Conservation (phyloP, 2,797 vertebrate genomes). For the Scleropages formosus region DNA sequence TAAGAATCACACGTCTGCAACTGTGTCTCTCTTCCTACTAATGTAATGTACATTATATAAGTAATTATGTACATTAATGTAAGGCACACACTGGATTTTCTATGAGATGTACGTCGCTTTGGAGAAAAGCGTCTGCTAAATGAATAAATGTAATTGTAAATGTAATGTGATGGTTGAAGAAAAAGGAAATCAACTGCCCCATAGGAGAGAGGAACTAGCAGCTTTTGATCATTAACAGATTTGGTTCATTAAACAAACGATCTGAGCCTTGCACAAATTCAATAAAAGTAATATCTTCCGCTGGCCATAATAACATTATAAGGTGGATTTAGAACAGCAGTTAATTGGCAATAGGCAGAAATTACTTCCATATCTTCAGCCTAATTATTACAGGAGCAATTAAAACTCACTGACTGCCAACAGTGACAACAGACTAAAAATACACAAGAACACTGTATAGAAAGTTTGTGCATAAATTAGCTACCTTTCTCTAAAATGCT, state of each 20-base stretch:
- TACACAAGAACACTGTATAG: conserved; percentile 33
- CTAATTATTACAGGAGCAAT: conserved; percentile 8
- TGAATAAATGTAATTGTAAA: too few relatives aligned
- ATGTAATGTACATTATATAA: too few relatives aligned
- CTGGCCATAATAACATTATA: neutral
- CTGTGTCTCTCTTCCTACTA: too few relatives aligned
- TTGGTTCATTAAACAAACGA: neutral
- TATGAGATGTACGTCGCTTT: too few relatives aligned
- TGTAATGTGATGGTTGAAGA: neutral
- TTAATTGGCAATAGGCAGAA: conserved; percentile 9
- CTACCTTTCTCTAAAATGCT: conserved; percentile 3
- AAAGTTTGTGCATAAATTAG: conserved; percentile 28
- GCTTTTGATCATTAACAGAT: neutral
- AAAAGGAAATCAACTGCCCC: neutral
- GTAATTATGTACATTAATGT: too few relatives aligned
- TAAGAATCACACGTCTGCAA: too few relatives aligned
- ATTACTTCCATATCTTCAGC: too few relatives aligned
- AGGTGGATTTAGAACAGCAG: neutral
- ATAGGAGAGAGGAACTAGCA: neutral
- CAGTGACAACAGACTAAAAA: conserved; percentile 12
- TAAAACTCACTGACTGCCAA: neutral
- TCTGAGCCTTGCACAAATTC: neutral
- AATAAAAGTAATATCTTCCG: conserved; percentile 8
- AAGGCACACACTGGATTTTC: too few relatives aligned
- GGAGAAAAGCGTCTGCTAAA: too few relatives aligned